phyloP scores from a whole-genome alignment of 2,113 vertebrate species.

The Athene cunicularia region DNA sequence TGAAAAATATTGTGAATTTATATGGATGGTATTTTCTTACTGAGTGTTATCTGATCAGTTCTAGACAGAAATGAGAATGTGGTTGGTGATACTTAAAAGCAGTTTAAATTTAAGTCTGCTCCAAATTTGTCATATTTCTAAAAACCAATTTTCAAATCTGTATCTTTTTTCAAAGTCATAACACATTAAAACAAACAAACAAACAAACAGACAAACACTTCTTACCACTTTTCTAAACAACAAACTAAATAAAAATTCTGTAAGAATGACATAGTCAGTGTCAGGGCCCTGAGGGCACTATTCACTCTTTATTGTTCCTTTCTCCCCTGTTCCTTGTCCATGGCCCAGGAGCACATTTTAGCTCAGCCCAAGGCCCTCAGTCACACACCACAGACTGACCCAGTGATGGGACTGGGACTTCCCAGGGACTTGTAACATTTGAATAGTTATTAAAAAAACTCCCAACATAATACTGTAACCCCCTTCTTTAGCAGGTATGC shows the following conservation, averaged over 20 bases:
- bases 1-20: not conserved
- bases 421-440: not conserved
- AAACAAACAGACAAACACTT: not conserved
- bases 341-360: not conserved
- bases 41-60: not conserved
- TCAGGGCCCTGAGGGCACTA: accelerated
- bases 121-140: not conserved
- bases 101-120: not conserved
- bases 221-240: not conserved
- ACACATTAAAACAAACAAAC: not conserved
- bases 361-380: not conserved
- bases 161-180: not conserved
- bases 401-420: accelerated
- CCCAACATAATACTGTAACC: not conserved
- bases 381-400: not conserved
- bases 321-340: not conserved
- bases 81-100: not conserved
- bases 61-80: not conserved
- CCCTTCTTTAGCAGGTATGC: not conserved
- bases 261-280: not conserved
- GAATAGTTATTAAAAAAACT: not conserved
- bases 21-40: not conserved
- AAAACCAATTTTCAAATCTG: not conserved
- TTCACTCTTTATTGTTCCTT: not conserved
- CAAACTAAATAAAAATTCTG: not conserved